Base-by-base conservation (phyloP, 2,113 vertebrate species). In the Leptosomus discolor region DNA sequence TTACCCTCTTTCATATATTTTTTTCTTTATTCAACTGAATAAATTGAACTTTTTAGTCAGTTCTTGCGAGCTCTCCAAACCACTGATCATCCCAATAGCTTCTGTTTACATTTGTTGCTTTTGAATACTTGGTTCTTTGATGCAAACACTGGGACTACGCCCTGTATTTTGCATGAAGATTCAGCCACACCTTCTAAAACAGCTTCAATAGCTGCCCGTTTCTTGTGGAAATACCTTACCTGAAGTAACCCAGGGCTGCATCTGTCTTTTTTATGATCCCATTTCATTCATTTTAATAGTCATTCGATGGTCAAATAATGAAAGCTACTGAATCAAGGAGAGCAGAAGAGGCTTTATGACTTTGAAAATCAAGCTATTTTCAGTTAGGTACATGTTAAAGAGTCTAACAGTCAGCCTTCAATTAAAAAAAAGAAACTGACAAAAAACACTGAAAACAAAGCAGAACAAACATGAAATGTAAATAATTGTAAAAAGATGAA, bases 241-340 rank as follows among this genome's bases (percentile, higher is more conserved):
- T 90, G 57, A 85, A 43, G 64, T 77, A 89, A 92, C 29, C 9
- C 43, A 69, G 34, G 21, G 18, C 46, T 65, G 39, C 54, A 77
- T 86, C 46, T 65, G 46, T 86, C 71, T 86, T 70, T 85, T 94
- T 91, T 81, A 89, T 74, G 50, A 89, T 67, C 32, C 45, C 17
- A 63, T 92, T 80, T 63, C 26, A 50, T 69, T 89, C n/a, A 70
- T 64, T 19, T 91, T 92, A 65, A 80, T 76, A 92, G 39, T 64
- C 34, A 83, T 48, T 86, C 74, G 34, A 77, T 30, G 21, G 68
- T 74, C 76, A 96, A 94, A 88, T 81, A 92, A 94, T 50, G 90
- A 96, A 88, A 96, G 64, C 43, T 91, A 74, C 60, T 92, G 64
- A 90, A 90, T 95, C 65, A 91, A 92, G 53, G 19, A 91, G 7